Conservation (phyloP, 2,888 invertebrate species). For the Lasioglossum malachurum region DNA sequence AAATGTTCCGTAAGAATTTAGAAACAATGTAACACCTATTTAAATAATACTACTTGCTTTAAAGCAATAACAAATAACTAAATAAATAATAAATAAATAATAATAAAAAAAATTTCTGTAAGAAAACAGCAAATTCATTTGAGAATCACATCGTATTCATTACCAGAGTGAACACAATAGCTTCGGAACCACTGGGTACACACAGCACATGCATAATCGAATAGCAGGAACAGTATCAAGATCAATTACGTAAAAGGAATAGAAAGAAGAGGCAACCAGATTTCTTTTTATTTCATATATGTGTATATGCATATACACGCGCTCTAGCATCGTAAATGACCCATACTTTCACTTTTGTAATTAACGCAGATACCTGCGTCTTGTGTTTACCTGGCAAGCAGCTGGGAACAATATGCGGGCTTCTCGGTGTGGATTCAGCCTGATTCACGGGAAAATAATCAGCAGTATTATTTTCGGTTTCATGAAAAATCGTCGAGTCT, state of each 20-base stretch:
- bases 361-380: slow-evolving; percentile 63
- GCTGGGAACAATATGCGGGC: slow-evolving; percentile 49
- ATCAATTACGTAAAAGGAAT: slow-evolving; percentile 70
- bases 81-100: too few relatives aligned
- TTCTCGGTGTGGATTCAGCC: slow-evolving; percentile 42
- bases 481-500: not conserved
- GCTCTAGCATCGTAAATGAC: slow-evolving; percentile 65
- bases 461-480: slow-evolving; percentile 5
- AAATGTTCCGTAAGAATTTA: too few relatives aligned
- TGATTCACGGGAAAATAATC: slow-evolving; percentile 25
- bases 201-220: slow-evolving; percentile 34
- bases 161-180: not conserved
- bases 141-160: not conserved
- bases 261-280: slow-evolving; percentile 62
- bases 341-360: slow-evolving; percentile 78
- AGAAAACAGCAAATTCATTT: not conserved
- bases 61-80: not conserved
- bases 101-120: too few relatives aligned
- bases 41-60: too few relatives aligned
- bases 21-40: too few relatives aligned
- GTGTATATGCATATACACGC: not conserved
- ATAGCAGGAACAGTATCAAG: slow-evolving; percentile 61
- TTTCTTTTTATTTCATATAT: slow-evolving; percentile 69
- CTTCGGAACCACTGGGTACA: not conserved
- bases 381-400: slow-evolving; percentile 45